Percentiles rank a stretch among this genome's conserved stretches.
Conservation (phyloP, 2,888 invertebrate species). For the Dasysyrphus albostriatus region DNA sequence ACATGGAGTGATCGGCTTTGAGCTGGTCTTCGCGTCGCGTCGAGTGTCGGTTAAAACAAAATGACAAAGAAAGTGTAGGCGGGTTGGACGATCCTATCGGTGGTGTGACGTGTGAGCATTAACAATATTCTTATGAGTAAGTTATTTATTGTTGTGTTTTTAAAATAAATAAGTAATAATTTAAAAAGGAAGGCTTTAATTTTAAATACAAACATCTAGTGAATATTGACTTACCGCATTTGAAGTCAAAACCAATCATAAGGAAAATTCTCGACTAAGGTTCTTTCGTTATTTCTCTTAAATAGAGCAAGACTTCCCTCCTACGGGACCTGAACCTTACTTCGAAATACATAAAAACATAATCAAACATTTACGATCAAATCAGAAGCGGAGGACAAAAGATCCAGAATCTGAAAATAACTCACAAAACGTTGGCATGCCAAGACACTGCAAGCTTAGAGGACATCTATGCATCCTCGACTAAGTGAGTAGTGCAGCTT, state of each 20-base stretch:
- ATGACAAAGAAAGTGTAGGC: slow-evolving; percentile 65
- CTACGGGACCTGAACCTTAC: too few relatives aligned
- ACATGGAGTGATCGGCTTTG: slow-evolving; percentile 64
- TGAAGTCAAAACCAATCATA: neutral
- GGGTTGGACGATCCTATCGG: slow-evolving; percentile 56
- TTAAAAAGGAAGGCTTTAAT: slow-evolving; percentile 9
- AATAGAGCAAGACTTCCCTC: neutral
- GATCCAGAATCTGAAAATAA: too few relatives aligned
- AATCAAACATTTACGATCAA: too few relatives aligned
- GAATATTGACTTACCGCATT: neutral
- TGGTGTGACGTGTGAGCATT: slow-evolving; percentile 42
- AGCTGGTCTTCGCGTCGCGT: slow-evolving; percentile 52
- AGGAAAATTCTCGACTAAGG: neutral
- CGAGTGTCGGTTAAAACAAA: slow-evolving; percentile 34
- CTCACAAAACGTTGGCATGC: too few relatives aligned
- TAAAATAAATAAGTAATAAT: slow-evolving; percentile 24
- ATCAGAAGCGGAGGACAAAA: too few relatives aligned
- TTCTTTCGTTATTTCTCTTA: neutral
- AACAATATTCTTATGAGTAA: slow-evolving; percentile 54
- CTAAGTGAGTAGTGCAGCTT: too few relatives aligned
- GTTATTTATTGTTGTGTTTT: slow-evolving; percentile 56
- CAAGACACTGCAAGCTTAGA: too few relatives aligned
- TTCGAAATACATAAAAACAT: too few relatives aligned
- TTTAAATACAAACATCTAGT: slow-evolving; percentile 29
- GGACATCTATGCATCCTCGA: too few relatives aligned